Evolutionary conservation across 64 coral and sea anemone genomes (phyloP), one percentile per base, ranked within the genome.

Genomic region (Orbicella faveolata): DNA sequence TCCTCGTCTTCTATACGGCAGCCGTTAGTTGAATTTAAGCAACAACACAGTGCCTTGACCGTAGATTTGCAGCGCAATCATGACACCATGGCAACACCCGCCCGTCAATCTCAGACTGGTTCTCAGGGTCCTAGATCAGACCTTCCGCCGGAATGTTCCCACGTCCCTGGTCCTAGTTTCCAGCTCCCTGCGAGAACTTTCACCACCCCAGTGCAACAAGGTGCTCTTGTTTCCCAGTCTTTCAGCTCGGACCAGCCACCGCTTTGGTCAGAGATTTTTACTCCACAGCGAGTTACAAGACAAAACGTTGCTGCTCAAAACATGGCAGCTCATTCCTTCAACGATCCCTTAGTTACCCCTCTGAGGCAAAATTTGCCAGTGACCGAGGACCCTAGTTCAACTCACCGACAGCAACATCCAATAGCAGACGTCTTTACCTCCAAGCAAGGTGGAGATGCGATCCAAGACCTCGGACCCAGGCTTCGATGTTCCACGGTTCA

Each of bases 401-500:
- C 2, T 5, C n/a, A 63, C n/a, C n/a, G n/a, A n/a, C n/a, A n/a
- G 11, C 76, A 78, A n/a, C 37, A 20, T 52, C 23, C 76, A 78
- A 18, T 26, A 1, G 76, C 18, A 53, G n/a, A 18, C 37, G 52
- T 78, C 20, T 8, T 78, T 53, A 25, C 41, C 21, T 39, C 20
- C 6, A 1, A 17, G 2, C 44, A 59, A 16, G 10, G 39, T 53
- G 44, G 39, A 52, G 52, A 26, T 78, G 76, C 76, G n/a, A 78
- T 52, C 23, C 52, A 82, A n/a, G 65, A 41, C 15, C 34, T 21
- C n/a, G 19, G 63, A 2, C 41, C 63, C 35, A 85, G 65, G 51
- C 66, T 85, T 1, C 64, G 68, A 16, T 67, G 19, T 13, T 85
- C 82, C 39, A 73, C 36, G 41, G 37, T 85, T 52, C 63, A 85